Evolutionary conservation across 2,797 vertebrate genomes (phyloP), one percentile per base, ranked within the genome.

Genomic region (Ficedula albicollis): DNA sequence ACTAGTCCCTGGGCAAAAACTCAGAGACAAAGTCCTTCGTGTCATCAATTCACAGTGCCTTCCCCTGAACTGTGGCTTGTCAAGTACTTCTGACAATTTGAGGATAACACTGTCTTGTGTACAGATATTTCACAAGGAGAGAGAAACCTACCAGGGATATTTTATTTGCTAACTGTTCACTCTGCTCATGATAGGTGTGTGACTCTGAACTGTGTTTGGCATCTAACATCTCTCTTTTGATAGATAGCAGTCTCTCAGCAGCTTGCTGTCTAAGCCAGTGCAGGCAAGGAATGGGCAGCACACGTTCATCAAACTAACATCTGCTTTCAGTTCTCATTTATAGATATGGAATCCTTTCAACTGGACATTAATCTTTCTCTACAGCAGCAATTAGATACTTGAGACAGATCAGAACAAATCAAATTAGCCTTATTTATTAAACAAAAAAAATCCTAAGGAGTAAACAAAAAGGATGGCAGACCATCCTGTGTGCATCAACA

Each of bases 271-370:
- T 68, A 74, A 96, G 92, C 64, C 89, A 86, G 60, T 46, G 64
- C 64, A 91, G 89, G 89, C 89, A 80, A 85, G 58, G 91, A 95
- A 89, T 23, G 29, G 89, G 88, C 58, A 90, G 83, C 78, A 90
- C 93, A 91, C 84, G 73, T 91, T 93, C 95, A 96, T 97, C 96
- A 93, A 97, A 97, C 90, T 96, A 97, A 96, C 97, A 98, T 95
- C 97, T 98, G 98, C 96, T 96, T 96, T 94, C 95, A 95, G 91
- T 96, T 95, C 97, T 84, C 95, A 69, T 69, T 96, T 95, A 94
- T 94, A 96, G 97, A 96, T 95, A 84, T 68, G 93, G 95, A 94
- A 87, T 93, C 94, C 95, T 97, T 97, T 97, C 97, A 96, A 86
- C 91, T 94, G 95, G 97, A 97, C 97, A 95, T 97, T 95, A 96